These are phyloP conservation scores for Acronicta leporina DNA, from an alignment of 2,888 invertebrate species.

Conservation along the genomic window DNA sequence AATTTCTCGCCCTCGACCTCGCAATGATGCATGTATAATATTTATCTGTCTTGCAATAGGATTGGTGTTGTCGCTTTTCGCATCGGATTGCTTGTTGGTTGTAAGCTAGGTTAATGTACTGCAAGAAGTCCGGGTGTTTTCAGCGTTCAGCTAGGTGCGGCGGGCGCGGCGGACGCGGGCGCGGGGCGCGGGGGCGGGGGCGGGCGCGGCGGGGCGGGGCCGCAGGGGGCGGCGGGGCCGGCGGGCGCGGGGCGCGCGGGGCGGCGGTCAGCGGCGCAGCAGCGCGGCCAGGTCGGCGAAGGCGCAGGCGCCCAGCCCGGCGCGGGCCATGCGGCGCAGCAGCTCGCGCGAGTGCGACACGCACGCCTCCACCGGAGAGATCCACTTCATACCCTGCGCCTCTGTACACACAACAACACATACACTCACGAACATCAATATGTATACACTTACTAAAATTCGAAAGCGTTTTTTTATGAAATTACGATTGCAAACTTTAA, in stretches of 20 bases:
- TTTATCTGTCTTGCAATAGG: not conserved
- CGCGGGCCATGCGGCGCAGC: slow-evolving; percentile 96
- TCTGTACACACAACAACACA: too few species aligned
- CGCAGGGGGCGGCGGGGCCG: slow-evolving; percentile 16
- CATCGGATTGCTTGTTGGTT: not conserved
- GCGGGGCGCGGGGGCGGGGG: slow-evolving; percentile 1
- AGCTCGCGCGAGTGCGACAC: slow-evolving; percentile 97
- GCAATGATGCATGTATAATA: not conserved
- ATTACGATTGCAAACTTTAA: too few species aligned
- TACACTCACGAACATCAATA: too few species aligned
- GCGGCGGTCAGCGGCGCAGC: slow-evolving; percentile 90
- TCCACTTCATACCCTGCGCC: slow-evolving; percentile 96
- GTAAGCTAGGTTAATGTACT: too few species aligned
- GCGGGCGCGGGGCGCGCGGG: slow-evolving; percentile 66
- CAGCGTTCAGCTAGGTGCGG: not conserved
- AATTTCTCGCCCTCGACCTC: not conserved
- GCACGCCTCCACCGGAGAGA: slow-evolving; percentile 97
- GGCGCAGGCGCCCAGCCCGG: slow-evolving; percentile 97
- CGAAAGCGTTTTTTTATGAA: too few species aligned
- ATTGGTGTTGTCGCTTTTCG: not conserved
- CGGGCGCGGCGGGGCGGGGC: slow-evolving; percentile 2
- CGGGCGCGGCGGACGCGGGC: not conserved
- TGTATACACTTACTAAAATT: too few species aligned
- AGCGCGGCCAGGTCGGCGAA: slow-evolving; percentile 97
- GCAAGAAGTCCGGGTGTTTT: not conserved